Evolutionary conservation across 1,140 invertebrate genomes (phyloP).

Genomic region (Spodoptera litura): DNA sequence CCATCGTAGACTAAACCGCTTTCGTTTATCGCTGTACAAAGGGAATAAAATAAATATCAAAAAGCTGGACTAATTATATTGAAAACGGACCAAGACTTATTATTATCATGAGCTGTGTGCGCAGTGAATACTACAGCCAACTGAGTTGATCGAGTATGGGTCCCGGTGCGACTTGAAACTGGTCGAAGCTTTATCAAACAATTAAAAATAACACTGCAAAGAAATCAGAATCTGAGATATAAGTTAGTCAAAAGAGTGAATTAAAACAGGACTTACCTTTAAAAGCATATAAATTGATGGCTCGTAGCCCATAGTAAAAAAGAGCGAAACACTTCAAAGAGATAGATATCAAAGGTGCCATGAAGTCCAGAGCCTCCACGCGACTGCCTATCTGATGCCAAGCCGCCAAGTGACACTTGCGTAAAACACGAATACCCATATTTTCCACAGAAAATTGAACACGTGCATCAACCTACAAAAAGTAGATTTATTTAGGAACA

Average conservation of each 20-base stretch:
- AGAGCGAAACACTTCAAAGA: slow-evolving; percentile 81
- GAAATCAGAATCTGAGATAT: too few species aligned
- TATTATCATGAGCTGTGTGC: too few species aligned
- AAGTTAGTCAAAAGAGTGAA: not conserved
- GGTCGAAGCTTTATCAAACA: not conserved
- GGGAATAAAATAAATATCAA: not conserved
- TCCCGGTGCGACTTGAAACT: too few species aligned
- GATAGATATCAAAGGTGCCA: slow-evolving; percentile 78
- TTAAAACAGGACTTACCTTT: slow-evolving; percentile 71
- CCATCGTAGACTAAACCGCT: slow-evolving; percentile 91
- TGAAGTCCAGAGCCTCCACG: slow-evolving; percentile 72
- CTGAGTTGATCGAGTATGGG: too few species aligned
- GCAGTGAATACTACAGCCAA: too few species aligned
- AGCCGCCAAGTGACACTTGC: slow-evolving; percentile 61
- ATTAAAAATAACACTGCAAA: not conserved
- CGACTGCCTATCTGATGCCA: slow-evolving; percentile 58
- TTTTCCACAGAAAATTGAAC: slow-evolving; percentile 64
- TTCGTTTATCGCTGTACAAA: slow-evolving; percentile 88
- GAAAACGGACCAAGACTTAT: too few species aligned
- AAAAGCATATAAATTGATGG: slow-evolving; percentile 81
- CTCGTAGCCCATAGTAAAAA: slow-evolving; percentile 84
- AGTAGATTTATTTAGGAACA: too few species aligned
- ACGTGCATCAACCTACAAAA: slow-evolving; percentile 69
- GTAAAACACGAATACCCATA: slow-evolving; percentile 64
- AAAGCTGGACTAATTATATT: too few species aligned